These are phyloP conservation scores for Noctuana brunneofusca DNA, from an alignment of 2,888 invertebrate genomes.

Conservation along the genomic window DNA sequence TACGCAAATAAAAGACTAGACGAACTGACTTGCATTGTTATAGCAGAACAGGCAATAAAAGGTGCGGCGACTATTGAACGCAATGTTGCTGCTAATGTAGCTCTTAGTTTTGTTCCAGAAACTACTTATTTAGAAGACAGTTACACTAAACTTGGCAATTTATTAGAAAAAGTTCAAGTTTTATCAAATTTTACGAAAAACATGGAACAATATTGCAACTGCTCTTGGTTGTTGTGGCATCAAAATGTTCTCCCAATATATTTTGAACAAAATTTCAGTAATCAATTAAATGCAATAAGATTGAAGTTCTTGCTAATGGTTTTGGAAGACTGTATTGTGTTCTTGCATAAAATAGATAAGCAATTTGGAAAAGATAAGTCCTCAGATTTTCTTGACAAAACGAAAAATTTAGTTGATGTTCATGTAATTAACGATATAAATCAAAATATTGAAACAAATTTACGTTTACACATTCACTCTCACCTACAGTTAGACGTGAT, in stretches of 20 bases:
- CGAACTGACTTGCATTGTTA: slow-evolving; percentile 88
- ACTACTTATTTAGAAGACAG: slow-evolving; percentile 85
- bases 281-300: slow-evolving; percentile 85
- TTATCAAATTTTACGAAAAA: slow-evolving; percentile 83
- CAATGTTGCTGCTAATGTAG: slow-evolving; percentile 85
- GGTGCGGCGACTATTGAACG: slow-evolving; percentile 86
- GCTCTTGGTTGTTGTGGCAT: slow-evolving; percentile 92
- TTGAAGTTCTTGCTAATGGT: slow-evolving; percentile 77
- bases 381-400: slow-evolving; percentile 61
- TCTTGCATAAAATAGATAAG: slow-evolving; percentile 65
- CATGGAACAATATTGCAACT: slow-evolving; percentile 85
- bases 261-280: slow-evolving; percentile 87
- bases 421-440: slow-evolving; percentile 88
- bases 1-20: slow-evolving; percentile 86
- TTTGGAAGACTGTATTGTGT: slow-evolving; percentile 68
- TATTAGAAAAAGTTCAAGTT: slow-evolving; percentile 85
- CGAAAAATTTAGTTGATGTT: slow-evolving; percentile 75
- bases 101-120: slow-evolving; percentile 86
- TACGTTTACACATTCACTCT: slow-evolving; percentile 95
- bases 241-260: slow-evolving; percentile 89
- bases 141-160: slow-evolving; percentile 81
- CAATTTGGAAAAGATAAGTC: slow-evolving; percentile 54
- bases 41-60: slow-evolving; percentile 86
- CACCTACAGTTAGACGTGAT: slow-evolving; percentile 90
- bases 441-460: slow-evolving; percentile 94